Conservation (phyloP, 2,888 invertebrate species). For the Synergus itoensis region DNA sequence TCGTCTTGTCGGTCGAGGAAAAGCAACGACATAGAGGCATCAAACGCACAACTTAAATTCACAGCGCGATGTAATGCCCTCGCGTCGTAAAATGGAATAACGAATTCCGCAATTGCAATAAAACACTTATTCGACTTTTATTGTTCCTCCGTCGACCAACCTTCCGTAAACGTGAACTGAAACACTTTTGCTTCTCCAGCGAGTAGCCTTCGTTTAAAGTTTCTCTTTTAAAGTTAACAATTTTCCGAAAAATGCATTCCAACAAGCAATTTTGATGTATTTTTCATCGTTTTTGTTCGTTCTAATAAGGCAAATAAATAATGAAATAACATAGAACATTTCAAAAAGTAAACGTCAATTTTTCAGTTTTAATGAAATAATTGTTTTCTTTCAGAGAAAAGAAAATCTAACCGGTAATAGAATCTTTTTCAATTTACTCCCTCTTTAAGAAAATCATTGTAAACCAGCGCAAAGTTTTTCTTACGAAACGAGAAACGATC, state of each 20-base stretch:
- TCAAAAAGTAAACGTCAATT: no score
- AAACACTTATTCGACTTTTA: conserved; percentile 66
- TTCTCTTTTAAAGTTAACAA: neutral
- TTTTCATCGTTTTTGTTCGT: neutral
- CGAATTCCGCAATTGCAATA: conserved; percentile 60
- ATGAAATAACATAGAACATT: no score
- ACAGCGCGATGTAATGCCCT: conserved; percentile 18
- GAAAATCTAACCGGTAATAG: neutral
- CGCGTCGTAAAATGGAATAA: conserved; percentile 59
- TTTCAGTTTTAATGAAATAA: neutral
- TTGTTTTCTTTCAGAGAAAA: neutral
- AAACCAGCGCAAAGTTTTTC: conserved; percentile 1
- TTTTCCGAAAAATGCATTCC: neutral
- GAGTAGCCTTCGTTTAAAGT: neutral
- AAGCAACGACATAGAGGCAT: conserved; percentile 18
- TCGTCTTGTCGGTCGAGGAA: neutral
- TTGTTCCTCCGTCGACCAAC: conserved; percentile 42
- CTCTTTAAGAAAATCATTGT: neutral
- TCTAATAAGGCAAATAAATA: no score
- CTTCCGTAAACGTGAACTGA: conserved; percentile 1
- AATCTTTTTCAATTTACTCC: neutral
- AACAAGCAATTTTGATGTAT: neutral
- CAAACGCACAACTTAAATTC: conserved; percentile 21
- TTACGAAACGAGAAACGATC: conserved; percentile 11
- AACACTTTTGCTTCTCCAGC: conserved; percentile 10